Evolutionary conservation across 2,797 vertebrate genomes (phyloP).

Genomic region (Bradypodion ventrale): DNA sequence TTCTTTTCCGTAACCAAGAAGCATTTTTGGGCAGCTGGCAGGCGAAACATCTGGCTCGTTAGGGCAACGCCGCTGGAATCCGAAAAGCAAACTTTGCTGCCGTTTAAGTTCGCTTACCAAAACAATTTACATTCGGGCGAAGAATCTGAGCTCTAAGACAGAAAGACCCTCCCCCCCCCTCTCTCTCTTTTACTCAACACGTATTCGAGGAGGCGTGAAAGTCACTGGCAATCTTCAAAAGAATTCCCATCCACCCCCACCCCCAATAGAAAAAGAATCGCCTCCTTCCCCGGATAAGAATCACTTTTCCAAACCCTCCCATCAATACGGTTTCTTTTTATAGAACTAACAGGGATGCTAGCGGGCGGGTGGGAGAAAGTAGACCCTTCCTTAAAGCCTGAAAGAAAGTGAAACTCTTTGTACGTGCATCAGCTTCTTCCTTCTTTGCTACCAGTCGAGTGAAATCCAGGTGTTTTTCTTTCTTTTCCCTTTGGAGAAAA

Average conservation of each 20-base stretch:
- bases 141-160: conserved; percentile 62
- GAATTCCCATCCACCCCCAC: conserved; percentile 1
- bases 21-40: conserved; percentile 74
- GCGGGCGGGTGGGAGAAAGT: not conserved
- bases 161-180: not conserved
- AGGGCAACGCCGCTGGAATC: conserved; percentile 70
- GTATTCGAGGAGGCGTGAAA: conserved; percentile 59
- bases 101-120: conserved; percentile 71
- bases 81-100: conserved; percentile 76
- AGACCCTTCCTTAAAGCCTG: not conserved
- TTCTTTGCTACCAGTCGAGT: conserved; percentile 40
- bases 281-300: conserved; percentile 27
- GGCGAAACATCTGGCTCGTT: conserved; percentile 78
- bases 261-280: conserved; percentile 32
- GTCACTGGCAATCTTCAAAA: conserved; percentile 44
- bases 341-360: not conserved
- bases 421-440: not conserved
- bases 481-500: not conserved
- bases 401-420: conserved; percentile 47
- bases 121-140: conserved; percentile 70
- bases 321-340: conserved; percentile 29
- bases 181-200: conserved; percentile 45
- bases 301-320: conserved; percentile 29
- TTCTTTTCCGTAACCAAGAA: conserved; percentile 60
- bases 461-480: not conserved